Evolutionary conservation across 2,888 invertebrate species (phyloP).

Genomic region (Spodoptera littoralis): DNA sequence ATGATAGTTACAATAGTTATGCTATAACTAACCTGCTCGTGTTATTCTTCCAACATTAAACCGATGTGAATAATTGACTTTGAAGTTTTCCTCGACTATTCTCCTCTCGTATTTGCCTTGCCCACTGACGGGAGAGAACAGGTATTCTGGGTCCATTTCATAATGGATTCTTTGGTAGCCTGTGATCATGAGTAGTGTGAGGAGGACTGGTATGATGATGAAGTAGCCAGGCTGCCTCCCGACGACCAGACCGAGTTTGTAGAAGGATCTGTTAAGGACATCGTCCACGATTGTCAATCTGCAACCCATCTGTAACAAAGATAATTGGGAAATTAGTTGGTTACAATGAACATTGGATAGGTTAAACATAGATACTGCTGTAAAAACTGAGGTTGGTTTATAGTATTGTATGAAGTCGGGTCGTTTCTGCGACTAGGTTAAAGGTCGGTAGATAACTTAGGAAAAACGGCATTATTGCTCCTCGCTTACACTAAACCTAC

Average conservation of each 20-base stretch:
- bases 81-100: constrained; percentile 94
- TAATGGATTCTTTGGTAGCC: constrained; percentile 96
- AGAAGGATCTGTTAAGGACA: constrained; percentile 93
- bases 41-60: constrained; percentile 97
- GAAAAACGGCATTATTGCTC: too few species aligned
- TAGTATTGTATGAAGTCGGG: too few species aligned
- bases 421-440: too few species aligned
- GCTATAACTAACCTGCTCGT: constrained; percentile 91
- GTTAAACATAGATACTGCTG: too few species aligned
- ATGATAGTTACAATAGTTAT: constrained; percentile 1
- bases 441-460: too few species aligned
- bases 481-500: too few species aligned
- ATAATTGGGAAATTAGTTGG: constrained; percentile 10
- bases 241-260: constrained; percentile 93
- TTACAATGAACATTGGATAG: too few species aligned
- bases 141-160: constrained; percentile 97
- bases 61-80: constrained; percentile 95
- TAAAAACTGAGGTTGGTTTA: too few species aligned
- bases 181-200: constrained; percentile 94
- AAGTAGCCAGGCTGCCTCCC: constrained; percentile 96
- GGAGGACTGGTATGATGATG: constrained; percentile 94
- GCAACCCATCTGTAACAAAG: constrained; percentile 91
- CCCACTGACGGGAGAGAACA: constrained; percentile 96
- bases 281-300: constrained; percentile 93
- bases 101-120: constrained; percentile 94